A percentile compares a stretch with the other conserved stretches of the same genome.
Evolutionary conservation across 2,797 vertebrate species (phyloP).

Genomic region (Pipistrellus nathusii): DNA sequence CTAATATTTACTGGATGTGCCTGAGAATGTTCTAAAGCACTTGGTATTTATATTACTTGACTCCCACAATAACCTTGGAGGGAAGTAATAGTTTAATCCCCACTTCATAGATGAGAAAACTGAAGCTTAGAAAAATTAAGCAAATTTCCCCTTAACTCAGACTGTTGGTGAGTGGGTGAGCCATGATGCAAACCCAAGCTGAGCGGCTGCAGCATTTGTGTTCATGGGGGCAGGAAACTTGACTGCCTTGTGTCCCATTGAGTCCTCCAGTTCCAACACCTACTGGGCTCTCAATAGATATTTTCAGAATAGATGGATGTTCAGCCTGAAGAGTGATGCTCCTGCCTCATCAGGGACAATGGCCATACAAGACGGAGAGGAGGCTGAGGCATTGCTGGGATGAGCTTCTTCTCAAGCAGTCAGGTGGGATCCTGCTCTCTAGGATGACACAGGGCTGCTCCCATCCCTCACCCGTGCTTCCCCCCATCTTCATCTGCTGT

Average conservation of each 20-base stretch:
- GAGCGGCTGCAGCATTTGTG: neutral
- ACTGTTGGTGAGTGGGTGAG: neutral
- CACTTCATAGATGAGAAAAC: conserved; percentile 46
- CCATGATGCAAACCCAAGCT: neutral
- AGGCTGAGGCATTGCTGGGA: neutral
- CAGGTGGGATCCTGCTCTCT: neutral
- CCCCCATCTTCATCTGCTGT: neutral
- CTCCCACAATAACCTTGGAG: neutral
- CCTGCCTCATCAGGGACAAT: neutral
- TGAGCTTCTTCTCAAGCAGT: neutral
- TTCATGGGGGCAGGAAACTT: neutral
- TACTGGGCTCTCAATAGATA: neutral
- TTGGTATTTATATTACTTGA: neutral
- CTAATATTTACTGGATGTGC: neutral
- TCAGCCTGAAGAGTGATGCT: neutral
- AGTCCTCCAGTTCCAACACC: accelerated
- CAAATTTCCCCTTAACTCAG: neutral
- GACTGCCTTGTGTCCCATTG: neutral
- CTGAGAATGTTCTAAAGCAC: neutral
- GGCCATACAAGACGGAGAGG: neutral
- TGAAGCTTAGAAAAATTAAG: conserved; percentile 25
- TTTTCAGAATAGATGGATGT: neutral
- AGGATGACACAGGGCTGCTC: neutral
- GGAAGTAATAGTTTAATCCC: neutral
- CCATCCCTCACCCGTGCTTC: neutral